phyloP scores from a whole-genome alignment of 2,113 vertebrate species.

The Phyllostomus hastatus region DNA sequence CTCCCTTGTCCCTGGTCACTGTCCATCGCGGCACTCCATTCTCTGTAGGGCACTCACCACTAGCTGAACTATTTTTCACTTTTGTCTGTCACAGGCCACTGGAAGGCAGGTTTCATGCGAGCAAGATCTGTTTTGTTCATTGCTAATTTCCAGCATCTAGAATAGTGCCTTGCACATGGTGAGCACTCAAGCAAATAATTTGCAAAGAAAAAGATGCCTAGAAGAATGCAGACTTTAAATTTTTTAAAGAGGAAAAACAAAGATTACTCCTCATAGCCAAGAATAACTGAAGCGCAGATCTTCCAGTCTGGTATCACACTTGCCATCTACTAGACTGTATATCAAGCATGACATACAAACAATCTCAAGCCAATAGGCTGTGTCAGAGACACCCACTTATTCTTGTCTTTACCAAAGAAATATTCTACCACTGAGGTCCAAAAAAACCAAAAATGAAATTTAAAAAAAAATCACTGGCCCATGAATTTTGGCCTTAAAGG shows the following conservation, averaged over 20 bases:
- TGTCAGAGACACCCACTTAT: neutral
- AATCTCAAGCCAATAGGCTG: neutral
- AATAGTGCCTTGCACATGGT: neutral
- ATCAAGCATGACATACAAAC: neutral
- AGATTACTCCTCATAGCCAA: neutral
- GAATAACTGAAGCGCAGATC: neutral
- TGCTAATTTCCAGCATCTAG: neutral
- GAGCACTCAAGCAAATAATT: neutral
- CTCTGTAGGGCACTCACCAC: neutral
- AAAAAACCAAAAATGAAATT: neutral
- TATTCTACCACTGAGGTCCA: neutral
- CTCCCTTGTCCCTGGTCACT: neutral
- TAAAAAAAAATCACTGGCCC: neutral
- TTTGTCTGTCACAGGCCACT: neutral
- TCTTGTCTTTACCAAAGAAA: constrained; percentile 10
- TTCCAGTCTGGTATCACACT: neutral
- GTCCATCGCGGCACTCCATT: neutral
- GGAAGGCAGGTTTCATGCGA: neutral
- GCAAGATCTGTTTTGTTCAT: neutral
- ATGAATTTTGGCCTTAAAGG: neutral
- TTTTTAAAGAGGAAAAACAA: neutral
- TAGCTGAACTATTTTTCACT: neutral
- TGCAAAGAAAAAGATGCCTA: neutral
- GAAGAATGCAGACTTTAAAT: neutral
- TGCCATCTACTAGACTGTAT: neutral